These are phyloP conservation scores for Caranx ignobilis DNA, from an alignment of 2,113 vertebrate species.

Conservation along the genomic window DNA sequence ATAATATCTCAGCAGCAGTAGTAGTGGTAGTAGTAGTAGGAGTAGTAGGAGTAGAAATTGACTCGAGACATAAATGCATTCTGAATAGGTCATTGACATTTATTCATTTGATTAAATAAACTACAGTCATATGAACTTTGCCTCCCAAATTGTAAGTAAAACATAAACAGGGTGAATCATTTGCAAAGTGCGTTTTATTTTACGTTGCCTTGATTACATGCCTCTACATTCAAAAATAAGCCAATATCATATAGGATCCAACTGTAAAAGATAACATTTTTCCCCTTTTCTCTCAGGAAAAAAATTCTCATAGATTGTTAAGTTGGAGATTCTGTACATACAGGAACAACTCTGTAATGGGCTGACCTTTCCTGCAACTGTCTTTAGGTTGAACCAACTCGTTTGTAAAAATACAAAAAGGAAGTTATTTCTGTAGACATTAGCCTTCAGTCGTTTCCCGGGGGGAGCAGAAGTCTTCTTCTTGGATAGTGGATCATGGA, in stretches of 20 bases:
- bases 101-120: conserved; percentile 76
- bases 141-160: conserved; percentile 77
- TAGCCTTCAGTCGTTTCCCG: conserved; percentile 82
- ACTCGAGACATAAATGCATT: conserved; percentile 72
- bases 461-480: conserved; percentile 80
- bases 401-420: conserved; percentile 83
- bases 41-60: conserved; percentile 33
- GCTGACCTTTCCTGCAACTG: conserved; percentile 80
- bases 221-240: conserved; percentile 87
- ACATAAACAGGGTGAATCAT: conserved; percentile 79
- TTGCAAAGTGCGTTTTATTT: conserved; percentile 89
- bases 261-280: conserved; percentile 77
- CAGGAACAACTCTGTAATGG: conserved; percentile 83
- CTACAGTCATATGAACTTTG: conserved; percentile 69
- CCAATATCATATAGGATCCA: conserved; percentile 84
- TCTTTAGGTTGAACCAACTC: conserved; percentile 84
- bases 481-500: conserved; percentile 64
- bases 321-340: conserved; percentile 83
- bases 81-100: conserved; percentile 72
- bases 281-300: conserved; percentile 72
- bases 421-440: conserved; percentile 79
- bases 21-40: no score
- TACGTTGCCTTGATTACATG: conserved; percentile 87
- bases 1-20: neutral
- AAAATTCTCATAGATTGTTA: conserved; percentile 74